These are phyloP conservation scores for Leptopilina drosophilae DNA, from an alignment of 2,888 invertebrate species.

Conservation along the genomic window DNA sequence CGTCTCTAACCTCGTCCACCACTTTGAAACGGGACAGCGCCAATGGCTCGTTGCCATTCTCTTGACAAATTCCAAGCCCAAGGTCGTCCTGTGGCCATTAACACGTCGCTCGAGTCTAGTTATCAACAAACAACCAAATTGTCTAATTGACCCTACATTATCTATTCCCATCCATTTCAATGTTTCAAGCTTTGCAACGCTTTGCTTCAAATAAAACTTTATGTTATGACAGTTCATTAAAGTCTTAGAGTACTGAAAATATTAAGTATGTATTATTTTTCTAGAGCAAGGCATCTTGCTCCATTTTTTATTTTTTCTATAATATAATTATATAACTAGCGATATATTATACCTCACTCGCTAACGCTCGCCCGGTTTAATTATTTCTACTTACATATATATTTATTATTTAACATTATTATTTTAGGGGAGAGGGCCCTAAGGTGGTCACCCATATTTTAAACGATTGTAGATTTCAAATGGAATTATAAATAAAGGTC, in stretches of 20 bases:
- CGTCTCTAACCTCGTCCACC: slow-evolving; percentile 45
- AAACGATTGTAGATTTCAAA: too few relatives aligned
- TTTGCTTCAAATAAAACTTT: background rate
- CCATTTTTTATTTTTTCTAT: too few relatives aligned
- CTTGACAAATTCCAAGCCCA: slow-evolving; percentile 50
- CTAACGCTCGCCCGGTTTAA: too few relatives aligned
- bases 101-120: slow-evolving; percentile 55
- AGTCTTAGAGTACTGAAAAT: background rate
- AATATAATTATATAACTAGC: too few relatives aligned
- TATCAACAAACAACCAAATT: slow-evolving; percentile 46
- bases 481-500: too few relatives aligned
- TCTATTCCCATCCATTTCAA: background rate
- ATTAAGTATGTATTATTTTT: too few relatives aligned
- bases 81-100: slow-evolving; percentile 56
- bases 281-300: too few relatives aligned
- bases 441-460: too few relatives aligned
- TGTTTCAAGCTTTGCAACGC: background rate
- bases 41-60: slow-evolving; percentile 57
- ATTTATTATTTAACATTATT: too few relatives aligned
- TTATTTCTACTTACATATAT: too few relatives aligned
- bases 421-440: too few relatives aligned
- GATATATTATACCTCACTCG: too few relatives aligned
- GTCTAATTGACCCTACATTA: slow-evolving; percentile 18
- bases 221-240: background rate
- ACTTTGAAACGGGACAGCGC: slow-evolving; percentile 41